Evolutionary conservation across 2,888 invertebrate species (phyloP).

Genomic region (Drosophila flavopinicola): DNA sequence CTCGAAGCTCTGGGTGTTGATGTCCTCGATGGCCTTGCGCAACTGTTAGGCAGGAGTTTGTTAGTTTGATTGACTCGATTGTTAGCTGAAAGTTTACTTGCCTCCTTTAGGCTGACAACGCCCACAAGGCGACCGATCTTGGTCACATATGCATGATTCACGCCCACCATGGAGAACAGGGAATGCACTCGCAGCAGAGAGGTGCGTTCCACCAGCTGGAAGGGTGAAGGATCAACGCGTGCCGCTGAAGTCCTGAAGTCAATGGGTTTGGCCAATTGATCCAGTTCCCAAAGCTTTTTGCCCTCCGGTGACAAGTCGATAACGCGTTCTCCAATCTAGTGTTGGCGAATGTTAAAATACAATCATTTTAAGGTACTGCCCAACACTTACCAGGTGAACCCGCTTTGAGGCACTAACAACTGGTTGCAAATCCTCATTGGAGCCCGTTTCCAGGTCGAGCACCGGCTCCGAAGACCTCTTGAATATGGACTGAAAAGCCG

Average conservation of each 20-base stretch:
- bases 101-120: conserved; percentile 97
- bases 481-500: conserved; percentile 96
- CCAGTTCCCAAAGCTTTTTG: conserved; percentile 96
- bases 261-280: conserved; percentile 92
- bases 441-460: conserved; percentile 87
- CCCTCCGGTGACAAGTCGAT: conserved; percentile 97
- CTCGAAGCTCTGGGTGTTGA: conserved; percentile 90
- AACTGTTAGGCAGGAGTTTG: conserved; percentile 85
- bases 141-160: conserved; percentile 98
- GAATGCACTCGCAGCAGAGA: conserved; percentile 98
- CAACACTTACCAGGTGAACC: conserved; percentile 91
- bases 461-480: conserved; percentile 93
- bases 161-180: conserved; percentile 97
- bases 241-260: conserved; percentile 87
- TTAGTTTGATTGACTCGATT: neutral
- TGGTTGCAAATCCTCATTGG: conserved; percentile 82
- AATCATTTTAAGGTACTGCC: too few relatives aligned
- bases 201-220: conserved; percentile 97
- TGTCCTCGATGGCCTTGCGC: conserved; percentile 94
- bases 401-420: conserved; percentile 90
- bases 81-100: conserved; percentile 80
- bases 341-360: too few relatives aligned
- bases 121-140: conserved; percentile 97
- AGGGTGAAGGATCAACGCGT: conserved; percentile 98
- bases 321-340: conserved; percentile 87